These are phyloP conservation scores for Drosophila sp. DNA, from an alignment of 1,140 invertebrate species.

Conservation along the genomic window DNA sequence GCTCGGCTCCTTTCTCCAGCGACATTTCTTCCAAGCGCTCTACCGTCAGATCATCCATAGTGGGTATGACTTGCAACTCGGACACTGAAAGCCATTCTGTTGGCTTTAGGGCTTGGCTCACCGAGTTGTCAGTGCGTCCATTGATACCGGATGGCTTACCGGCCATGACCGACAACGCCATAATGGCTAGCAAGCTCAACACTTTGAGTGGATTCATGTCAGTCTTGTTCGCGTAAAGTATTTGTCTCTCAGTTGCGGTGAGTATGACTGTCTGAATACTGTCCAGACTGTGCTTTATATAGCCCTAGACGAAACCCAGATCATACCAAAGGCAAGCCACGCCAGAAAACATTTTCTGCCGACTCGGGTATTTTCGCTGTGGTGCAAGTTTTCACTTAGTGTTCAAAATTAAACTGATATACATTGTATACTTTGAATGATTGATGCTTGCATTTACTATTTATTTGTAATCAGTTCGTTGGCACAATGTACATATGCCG, in stretches of 20 bases:
- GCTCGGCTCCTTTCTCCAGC: conserved; percentile 65
- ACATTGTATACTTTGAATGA: background rate
- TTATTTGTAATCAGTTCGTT: conserved; percentile 30
- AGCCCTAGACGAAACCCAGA: conserved; percentile 3
- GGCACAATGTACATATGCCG: background rate
- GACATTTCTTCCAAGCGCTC: conserved; percentile 67
- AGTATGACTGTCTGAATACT: conserved; percentile 52
- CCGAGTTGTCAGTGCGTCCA: conserved; percentile 46
- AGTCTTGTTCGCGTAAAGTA: conserved; percentile 4
- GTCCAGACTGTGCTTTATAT: conserved; percentile 32
- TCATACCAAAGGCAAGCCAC: background rate
- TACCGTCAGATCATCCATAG: conserved; percentile 66
- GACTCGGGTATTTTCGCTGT: background rate
- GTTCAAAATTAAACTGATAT: background rate
- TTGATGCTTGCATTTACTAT: conserved; percentile 22
- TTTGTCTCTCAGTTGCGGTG: conserved; percentile 26
- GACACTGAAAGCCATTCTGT: conserved; percentile 56
- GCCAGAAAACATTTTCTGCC: background rate
- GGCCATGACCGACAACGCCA: conserved; percentile 57
- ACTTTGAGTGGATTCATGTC: conserved; percentile 69
- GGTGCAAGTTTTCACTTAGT: background rate
- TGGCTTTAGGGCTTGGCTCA: conserved; percentile 64
- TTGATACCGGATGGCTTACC: conserved; percentile 29
- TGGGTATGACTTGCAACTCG: conserved; percentile 56
- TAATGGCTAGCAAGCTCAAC: conserved; percentile 60